Conservation (phyloP, 1,140 invertebrate genomes). For the Tetragonula clypearis region DNA sequence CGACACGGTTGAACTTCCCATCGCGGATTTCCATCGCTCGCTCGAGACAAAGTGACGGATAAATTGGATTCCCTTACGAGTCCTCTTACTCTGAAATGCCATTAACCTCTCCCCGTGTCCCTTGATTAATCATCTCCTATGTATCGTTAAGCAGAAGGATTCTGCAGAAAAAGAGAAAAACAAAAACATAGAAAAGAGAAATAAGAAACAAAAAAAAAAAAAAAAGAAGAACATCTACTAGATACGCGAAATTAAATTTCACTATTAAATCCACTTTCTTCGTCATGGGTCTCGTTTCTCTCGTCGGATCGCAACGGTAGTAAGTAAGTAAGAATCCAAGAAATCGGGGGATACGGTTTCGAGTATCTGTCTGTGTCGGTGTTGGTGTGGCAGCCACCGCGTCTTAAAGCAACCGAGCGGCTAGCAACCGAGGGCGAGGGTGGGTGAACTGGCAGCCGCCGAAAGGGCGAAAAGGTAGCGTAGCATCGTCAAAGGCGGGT, state of each 20-base stretch:
- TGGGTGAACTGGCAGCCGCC: neutral
- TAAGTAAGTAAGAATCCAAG: too few relatives aligned
- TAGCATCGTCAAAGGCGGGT: neutral
- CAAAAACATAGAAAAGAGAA: too few relatives aligned
- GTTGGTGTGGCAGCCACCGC: neutral
- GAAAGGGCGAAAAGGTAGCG: neutral
- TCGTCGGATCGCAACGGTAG: too few relatives aligned
- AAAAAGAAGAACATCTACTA: neutral
- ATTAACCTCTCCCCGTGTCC: slow-evolving; percentile 3
- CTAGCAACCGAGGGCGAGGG: slow-evolving; percentile 25
- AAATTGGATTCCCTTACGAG: slow-evolving; percentile 35
- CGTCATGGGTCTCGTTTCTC: too few relatives aligned
- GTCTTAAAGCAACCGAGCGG: neutral
- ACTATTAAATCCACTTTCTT: neutral
- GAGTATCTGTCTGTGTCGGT: too few relatives aligned
- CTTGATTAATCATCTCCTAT: neutral
- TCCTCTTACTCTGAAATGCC: slow-evolving; percentile 20
- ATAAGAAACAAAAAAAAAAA: neutral
- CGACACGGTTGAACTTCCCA: slow-evolving; percentile 43
- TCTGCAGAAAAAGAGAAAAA: too few relatives aligned
- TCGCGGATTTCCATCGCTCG: slow-evolving; percentile 36
- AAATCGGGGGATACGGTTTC: too few relatives aligned
- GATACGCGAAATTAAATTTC: neutral
- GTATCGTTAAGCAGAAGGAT: too few relatives aligned
- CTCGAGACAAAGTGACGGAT: slow-evolving; percentile 46